phyloP scores from a whole-genome alignment of 2,797 vertebrate species.

The Aratinga solstitialis region DNA sequence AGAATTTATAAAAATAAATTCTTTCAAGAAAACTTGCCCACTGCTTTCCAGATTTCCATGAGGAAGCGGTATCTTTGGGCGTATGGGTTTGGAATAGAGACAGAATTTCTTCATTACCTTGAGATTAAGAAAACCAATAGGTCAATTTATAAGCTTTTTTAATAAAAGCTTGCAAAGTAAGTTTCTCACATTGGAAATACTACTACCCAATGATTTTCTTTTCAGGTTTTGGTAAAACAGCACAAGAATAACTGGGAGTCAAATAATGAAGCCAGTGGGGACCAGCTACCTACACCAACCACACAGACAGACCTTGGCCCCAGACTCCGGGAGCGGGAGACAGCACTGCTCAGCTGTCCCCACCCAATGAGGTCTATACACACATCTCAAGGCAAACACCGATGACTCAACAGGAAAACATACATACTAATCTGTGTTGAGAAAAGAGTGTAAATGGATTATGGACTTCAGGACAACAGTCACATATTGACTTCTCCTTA shows the following conservation, averaged over 20 bases:
- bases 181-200: neutral
- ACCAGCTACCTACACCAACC: neutral
- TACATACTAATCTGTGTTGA: neutral
- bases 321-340: neutral
- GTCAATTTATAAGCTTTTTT: neutral
- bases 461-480: neutral
- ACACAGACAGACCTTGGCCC: neutral
- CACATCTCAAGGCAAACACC: rapidly evolving
- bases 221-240: neutral
- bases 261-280: neutral
- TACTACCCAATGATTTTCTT: neutral
- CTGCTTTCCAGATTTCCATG: neutral
- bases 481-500: neutral
- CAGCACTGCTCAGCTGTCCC: neutral
- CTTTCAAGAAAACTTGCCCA: neutral
- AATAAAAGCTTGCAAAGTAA: neutral
- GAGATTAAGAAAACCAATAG: neutral
- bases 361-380: neutral
- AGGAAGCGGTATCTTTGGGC: neutral
- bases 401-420: neutral
- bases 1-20: neutral
- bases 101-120: neutral
- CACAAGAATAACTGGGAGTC: neutral
- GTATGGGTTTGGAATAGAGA: neutral
- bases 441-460: slow-evolving; percentile 11